These are phyloP conservation scores for Colletes gigas DNA, from an alignment of 1,140 invertebrate species.

Conservation along the genomic window DNA sequence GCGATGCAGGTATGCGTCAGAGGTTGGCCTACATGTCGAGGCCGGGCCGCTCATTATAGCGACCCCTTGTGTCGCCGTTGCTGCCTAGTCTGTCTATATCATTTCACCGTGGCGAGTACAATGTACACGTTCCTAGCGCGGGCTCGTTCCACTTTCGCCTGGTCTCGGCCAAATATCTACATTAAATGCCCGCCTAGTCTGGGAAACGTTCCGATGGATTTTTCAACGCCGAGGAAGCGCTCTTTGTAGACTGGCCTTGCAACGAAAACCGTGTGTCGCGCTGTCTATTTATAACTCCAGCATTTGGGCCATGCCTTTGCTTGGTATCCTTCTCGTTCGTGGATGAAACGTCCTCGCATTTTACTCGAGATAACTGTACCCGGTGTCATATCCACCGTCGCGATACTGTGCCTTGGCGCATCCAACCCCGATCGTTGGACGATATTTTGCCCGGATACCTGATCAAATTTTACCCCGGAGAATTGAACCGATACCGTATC, in stretches of 20 bases:
- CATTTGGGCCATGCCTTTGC: too few species aligned
- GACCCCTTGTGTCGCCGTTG: slow-evolving; percentile 68
- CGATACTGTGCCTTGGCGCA: too few species aligned
- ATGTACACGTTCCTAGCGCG: slow-evolving; percentile 64
- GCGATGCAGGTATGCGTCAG: slow-evolving; percentile 56
- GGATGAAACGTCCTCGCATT: not conserved
- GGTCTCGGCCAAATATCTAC: not conserved
- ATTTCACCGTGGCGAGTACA: slow-evolving; percentile 63
- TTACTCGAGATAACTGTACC: too few species aligned
- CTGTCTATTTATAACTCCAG: too few species aligned
- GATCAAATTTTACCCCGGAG: too few species aligned
- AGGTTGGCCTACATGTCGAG: slow-evolving; percentile 77
- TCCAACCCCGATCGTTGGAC: too few species aligned
- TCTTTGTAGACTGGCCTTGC: too few species aligned
- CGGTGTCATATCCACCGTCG: too few species aligned
- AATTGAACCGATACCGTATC: too few species aligned
- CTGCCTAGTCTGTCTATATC: slow-evolving; percentile 61
- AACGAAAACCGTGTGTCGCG: too few species aligned
- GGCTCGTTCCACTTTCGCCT: slow-evolving; percentile 44
- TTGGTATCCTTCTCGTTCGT: not conserved
- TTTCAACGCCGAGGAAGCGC: not conserved
- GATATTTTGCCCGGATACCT: too few species aligned
- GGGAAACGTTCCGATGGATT: not conserved
- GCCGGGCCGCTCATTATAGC: slow-evolving; percentile 74
- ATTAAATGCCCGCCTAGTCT: slow-evolving; percentile 1